phyloP scores from a whole-genome alignment of 1,140 invertebrate genomes.

The Drosophila dunni region DNA sequence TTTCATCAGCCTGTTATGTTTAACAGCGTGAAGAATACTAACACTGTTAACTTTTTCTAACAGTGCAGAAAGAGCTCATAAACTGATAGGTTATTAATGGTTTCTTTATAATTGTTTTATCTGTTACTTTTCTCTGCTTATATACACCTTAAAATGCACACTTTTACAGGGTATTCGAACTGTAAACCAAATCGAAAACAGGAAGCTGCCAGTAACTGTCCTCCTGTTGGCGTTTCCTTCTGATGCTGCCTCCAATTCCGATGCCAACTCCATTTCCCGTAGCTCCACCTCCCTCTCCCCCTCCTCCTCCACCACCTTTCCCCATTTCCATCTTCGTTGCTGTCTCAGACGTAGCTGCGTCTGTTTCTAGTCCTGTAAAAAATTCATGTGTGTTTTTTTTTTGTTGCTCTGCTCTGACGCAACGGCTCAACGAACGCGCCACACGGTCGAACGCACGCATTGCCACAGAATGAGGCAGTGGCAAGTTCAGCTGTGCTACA shows the following conservation, averaged over 20 bases:
- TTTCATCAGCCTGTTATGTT: too few relatives aligned
- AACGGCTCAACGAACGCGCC: constrained; percentile 33
- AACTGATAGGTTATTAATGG: too few relatives aligned
- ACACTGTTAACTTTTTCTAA: too few relatives aligned
- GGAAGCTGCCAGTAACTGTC: constrained; percentile 54
- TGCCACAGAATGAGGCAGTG: constrained; percentile 30
- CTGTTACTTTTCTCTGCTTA: too few relatives aligned
- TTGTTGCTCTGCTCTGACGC: constrained; percentile 11
- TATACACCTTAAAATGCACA: not conserved
- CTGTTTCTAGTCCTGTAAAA: constrained; percentile 57
- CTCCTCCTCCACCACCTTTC: not conserved
- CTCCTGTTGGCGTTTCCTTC: constrained; percentile 9
- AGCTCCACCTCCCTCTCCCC: not conserved
- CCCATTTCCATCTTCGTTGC: not conserved
- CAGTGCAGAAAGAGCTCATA: too few relatives aligned
- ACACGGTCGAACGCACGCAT: constrained; percentile 60
- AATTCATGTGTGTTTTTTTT: constrained; percentile 63
- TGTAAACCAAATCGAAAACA: constrained; percentile 57
- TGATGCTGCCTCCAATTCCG: not conserved
- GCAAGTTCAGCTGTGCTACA: not conserved
- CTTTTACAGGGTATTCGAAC: constrained; percentile 20
- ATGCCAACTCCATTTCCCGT: not conserved
- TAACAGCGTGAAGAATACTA: too few relatives aligned
- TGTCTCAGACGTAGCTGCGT: constrained; percentile 5
- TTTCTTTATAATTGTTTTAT: too few relatives aligned